A percentile compares a stretch with the other conserved stretches of the same genome.
These are phyloP conservation scores for Mormyrops boulengeri DNA, from an alignment of 2,797 vertebrate genomes.

Conservation along the genomic window DNA sequence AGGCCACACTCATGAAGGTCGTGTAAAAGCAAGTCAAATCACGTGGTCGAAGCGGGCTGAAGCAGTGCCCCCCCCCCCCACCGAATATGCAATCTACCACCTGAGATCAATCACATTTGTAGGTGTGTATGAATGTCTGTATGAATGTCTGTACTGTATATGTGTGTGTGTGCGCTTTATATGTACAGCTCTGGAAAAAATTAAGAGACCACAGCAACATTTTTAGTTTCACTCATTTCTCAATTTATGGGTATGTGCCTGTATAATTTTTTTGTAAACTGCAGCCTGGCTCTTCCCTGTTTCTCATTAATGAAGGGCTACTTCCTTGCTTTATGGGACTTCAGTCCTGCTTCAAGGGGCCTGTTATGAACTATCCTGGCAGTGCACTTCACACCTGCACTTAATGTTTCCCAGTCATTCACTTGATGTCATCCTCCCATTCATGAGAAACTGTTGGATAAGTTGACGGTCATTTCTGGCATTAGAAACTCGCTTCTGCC, in stretches of 20 bases:
- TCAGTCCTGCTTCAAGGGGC: neutral
- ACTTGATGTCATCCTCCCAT: neutral
- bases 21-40: neutral
- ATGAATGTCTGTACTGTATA: neutral
- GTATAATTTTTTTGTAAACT: neutral
- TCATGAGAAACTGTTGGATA: neutral
- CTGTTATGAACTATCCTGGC: neutral
- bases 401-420: neutral
- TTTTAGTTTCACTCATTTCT: neutral
- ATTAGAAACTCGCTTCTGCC: neutral
- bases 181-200: neutral
- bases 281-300: neutral
- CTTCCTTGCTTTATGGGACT: neutral
- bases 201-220: neutral
- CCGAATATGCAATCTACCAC: neutral
- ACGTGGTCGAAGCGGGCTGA: neutral
- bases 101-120: neutral
- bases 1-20: neutral
- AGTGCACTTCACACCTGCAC: neutral
- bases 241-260: neutral
- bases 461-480: neutral
- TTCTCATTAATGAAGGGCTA: neutral
- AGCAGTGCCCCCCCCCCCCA: neutral
- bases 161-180: neutral
- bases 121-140: neutral